Percentiles rank a stretch among this genome's conserved stretches.
phyloP scores from a whole-genome alignment of 2,113 vertebrate species.

The Sander vitreus region DNA sequence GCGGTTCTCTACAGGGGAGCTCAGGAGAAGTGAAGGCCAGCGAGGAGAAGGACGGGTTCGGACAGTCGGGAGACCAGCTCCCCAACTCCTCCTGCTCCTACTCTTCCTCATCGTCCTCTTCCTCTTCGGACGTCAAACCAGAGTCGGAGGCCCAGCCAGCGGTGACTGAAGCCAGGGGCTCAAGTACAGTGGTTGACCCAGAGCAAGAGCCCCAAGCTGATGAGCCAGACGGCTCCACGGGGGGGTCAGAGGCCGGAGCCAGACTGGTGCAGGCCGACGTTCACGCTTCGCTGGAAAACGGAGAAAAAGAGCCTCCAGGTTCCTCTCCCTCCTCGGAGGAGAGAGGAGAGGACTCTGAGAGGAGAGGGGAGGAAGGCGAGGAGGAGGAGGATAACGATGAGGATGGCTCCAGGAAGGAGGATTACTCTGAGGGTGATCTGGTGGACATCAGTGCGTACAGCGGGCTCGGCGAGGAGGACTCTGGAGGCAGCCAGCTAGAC shows the following conservation, averaged over 20 bases:
- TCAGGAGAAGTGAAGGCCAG: not conserved
- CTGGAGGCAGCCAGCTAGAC: constrained; percentile 95
- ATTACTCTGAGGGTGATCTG: constrained; percentile 95
- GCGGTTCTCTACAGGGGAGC: constrained; percentile 10
- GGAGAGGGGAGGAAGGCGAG: constrained; percentile 51
- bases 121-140: constrained; percentile 49
- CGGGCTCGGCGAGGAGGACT: constrained; percentile 94
- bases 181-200: constrained; percentile 25
- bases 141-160: constrained; percentile 21
- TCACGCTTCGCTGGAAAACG: constrained; percentile 85
- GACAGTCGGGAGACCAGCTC: constrained; percentile 56
- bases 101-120: constrained; percentile 55
- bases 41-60: constrained; percentile 45
- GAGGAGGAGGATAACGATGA: constrained; percentile 81
- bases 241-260: constrained; percentile 63
- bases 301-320: constrained; percentile 60
- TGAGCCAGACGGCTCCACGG: constrained; percentile 1
- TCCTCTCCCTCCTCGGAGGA: constrained; percentile 56
- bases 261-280: constrained; percentile 81
- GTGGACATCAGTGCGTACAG: constrained; percentile 99
- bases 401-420: constrained; percentile 92
- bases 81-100: constrained; percentile 60
- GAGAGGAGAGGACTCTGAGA: constrained; percentile 55
- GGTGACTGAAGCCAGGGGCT: constrained; percentile 61
- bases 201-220: not conserved